Conservation (phyloP, 2,888 invertebrate genomes). For the Cephus runcator region DNA sequence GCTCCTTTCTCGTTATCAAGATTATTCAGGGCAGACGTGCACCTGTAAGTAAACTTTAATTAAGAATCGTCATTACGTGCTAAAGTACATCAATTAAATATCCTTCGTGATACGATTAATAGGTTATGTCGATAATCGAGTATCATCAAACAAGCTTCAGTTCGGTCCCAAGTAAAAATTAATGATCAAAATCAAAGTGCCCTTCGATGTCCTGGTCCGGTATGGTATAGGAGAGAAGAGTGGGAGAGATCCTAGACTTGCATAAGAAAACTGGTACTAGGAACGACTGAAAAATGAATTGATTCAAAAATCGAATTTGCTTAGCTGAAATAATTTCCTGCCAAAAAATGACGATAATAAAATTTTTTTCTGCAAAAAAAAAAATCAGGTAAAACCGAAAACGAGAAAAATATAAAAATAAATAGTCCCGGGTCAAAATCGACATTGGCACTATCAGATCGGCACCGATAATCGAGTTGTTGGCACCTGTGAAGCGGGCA, state of each 20-base stretch:
- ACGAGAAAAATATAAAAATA: not conserved
- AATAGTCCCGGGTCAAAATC: not conserved
- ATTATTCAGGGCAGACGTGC: not conserved
- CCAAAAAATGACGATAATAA: too few species aligned
- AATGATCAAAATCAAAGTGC: too few species aligned
- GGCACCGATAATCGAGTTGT: conserved; percentile 62
- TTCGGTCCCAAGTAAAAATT: too few species aligned
- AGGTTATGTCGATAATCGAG: not conserved
- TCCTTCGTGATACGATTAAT: not conserved
- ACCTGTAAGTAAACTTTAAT: not conserved
- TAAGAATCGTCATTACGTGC: not conserved
- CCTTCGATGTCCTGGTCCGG: too few species aligned
- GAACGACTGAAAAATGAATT: too few species aligned
- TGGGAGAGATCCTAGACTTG: too few species aligned
- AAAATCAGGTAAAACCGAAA: not conserved
- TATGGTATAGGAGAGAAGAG: too few species aligned
- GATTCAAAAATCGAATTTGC: too few species aligned
- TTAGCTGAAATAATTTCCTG: too few species aligned
- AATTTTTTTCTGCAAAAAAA: not conserved
- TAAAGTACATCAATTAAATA: not conserved
- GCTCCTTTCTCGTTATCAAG: not conserved
- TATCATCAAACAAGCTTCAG: too few species aligned
- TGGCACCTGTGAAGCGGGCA: conserved; percentile 60
- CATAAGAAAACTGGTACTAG: too few species aligned
- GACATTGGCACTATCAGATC: conserved; percentile 41